A percentile compares a stretch with the other conserved stretches of the same genome.
phyloP scores from a whole-genome alignment of 1,140 invertebrate species.

The Tyrophagus putrescentiae region DNA sequence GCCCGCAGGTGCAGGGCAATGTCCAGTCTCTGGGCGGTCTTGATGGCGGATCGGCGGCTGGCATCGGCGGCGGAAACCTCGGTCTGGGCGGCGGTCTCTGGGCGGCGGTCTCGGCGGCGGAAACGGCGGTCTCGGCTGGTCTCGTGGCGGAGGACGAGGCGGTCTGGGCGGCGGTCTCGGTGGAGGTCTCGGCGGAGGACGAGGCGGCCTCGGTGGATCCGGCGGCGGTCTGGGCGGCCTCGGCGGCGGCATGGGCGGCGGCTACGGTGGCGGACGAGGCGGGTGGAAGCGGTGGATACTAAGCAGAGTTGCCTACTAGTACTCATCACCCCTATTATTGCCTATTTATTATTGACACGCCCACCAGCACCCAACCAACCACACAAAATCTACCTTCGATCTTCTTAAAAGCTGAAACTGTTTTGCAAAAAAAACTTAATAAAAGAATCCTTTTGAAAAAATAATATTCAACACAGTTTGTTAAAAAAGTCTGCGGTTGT shows the following conservation, averaged over 20 bases:
- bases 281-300: background rate
- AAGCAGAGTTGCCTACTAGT: too few species aligned
- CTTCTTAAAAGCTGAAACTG: too few species aligned
- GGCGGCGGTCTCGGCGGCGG: background rate
- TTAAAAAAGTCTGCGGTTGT: too few species aligned
- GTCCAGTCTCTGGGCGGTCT: background rate
- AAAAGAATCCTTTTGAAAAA: too few species aligned
- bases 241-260: background rate
- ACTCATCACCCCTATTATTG: too few species aligned
- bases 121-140: background rate
- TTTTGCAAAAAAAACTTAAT: too few species aligned
- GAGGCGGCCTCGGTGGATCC: background rate
- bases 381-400: too few species aligned
- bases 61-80: background rate
- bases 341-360: too few species aligned
- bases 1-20: background rate
- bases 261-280: background rate
- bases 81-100: background rate
- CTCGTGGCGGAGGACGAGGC: too few species aligned
- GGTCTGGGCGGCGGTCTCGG: too few species aligned
- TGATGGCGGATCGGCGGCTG: background rate
- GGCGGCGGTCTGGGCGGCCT: background rate
- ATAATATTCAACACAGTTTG: too few species aligned
- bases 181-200: background rate
- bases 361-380: too few species aligned